Percentiles rank a stretch among this genome's conserved stretches.
Evolutionary conservation across 2,113 vertebrate species (phyloP).

Genomic region (Gasterosteus nipponicus): DNA sequence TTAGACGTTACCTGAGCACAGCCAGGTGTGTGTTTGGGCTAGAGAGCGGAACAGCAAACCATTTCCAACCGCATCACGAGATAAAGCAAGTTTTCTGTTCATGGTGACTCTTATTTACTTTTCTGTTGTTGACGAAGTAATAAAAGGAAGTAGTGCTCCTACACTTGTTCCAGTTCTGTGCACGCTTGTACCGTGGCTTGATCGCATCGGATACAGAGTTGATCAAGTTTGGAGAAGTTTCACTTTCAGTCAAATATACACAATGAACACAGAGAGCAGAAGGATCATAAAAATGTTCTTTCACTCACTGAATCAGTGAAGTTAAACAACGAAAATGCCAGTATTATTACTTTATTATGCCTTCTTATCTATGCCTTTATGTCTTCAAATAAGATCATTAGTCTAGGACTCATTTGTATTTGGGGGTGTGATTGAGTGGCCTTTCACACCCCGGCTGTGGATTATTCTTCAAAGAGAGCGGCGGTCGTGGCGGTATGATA

Average conservation of each 20-base stretch:
- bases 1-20: too few relatives aligned
- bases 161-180: neutral
- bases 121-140: too few relatives aligned
- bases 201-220: neutral
- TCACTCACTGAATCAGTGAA: neutral
- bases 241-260: slow-evolving; percentile 14
- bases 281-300: neutral
- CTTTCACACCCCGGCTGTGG: slow-evolving; percentile 3
- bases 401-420: neutral
- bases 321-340: neutral
- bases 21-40: too few relatives aligned
- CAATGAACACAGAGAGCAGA: slow-evolving; percentile 11
- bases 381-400: neutral
- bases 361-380: neutral
- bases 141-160: too few relatives aligned
- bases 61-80: too few relatives aligned
- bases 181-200: neutral
- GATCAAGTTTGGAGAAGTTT: slow-evolving; percentile 2
- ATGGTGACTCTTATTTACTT: too few relatives aligned
- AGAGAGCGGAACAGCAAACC: too few relatives aligned
- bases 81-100: too few relatives aligned
- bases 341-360: neutral
- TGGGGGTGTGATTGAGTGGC: neutral
- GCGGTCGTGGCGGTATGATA: neutral
- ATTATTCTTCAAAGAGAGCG: neutral